Base-by-base conservation (phyloP, 2,888 invertebrate genomes). In the Hoplodrina ambigua region DNA sequence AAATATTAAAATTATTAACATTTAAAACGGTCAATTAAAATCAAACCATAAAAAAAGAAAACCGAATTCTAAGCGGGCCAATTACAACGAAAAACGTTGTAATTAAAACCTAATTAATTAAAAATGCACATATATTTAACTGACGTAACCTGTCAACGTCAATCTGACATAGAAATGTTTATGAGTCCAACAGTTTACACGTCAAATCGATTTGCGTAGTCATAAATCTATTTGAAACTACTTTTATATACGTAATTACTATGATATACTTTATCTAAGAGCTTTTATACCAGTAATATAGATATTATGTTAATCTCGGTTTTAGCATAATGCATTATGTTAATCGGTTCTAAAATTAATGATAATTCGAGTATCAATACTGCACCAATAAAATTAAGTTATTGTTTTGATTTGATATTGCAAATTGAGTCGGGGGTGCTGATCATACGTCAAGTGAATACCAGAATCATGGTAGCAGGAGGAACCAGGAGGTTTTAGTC, bases 61-160 rank as follows among this genome's bases (percentile, higher is more conserved):
- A 78, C 56, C 17, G 60, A 59, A 37, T 66, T 58, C 44, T 55
- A 61, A 65, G 33, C 52, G 61, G 41, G 6, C 52, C 46, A 66
- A 73, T 80, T 71, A 74, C 57, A 69, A 50, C 25, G n/a, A 62
- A 70, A 80, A 69, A 44, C 55, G 13, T 54, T 57, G 50, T 78
- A 76, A 74, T 81, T 72, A 72, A 61, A 41, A 20, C 3, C 55
- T 65, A 55, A 58, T 75, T 71, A 69, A 77, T 77, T 63, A 67
- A 69, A 69, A 59, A 82, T 75, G 69, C 56, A 59, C 67, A 77
- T 69, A 52, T 49, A 46, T 55, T 60, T 74, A 66, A 55, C 59
- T 69, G 54, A 72, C 66, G 59, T 63, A 74, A 74, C 59, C 44
- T 68, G 78, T 73, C 75, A 66, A 79, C 37, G 53, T 69, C 64